Base-by-base conservation (phyloP, 2,113 vertebrate species). In the Poeciliopsis prolifica region DNA sequence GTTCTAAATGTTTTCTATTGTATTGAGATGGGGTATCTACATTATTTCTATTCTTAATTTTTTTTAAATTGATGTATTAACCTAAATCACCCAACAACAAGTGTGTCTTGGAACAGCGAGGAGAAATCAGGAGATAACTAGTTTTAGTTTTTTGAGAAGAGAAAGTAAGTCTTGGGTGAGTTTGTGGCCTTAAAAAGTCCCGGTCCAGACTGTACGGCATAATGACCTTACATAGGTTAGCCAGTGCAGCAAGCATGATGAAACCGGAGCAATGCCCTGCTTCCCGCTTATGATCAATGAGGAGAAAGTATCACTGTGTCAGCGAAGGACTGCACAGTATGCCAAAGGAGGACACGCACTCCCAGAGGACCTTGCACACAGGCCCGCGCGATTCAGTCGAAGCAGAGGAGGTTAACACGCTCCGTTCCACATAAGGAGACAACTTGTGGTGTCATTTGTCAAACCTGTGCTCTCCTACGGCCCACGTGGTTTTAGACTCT, bases 251-350 rank as follows among this genome's bases (percentile, higher is more conserved):
- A 71, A 93, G 85, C 78, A 92, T 93, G 91, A 92, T 93, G 91
- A 90, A 94, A 94, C 91, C 80, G 2, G 31, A 80, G 91, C 88
- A 94, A 91, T 89, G 89, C 76, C 87, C 89, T 44, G 84, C 74
- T 88, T 83, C 82, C 70, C 77, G 85, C 79, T 58, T 68, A 83
- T 92, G 89, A 93, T 94, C 88, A 92, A 92, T 91, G 91, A 85
- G 82, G 75, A 86, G 87, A 88, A 84, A 86, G 64, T 88, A 86
- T 88, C 80, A 80, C 74, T 74, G 31, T 93, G 91, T 90, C 87
- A 93, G 89, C 78, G 73, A 87, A 87, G 90, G 85, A 90, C 83
- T 78, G 85, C 84, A 81, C 75, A 65, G 86, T 82, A 82, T 88
- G 83, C 81, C 78, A 80, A 87, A 85, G 83, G 78, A 88, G 83